Conservation (phyloP, 2,113 vertebrate genomes). For the Neomonachus schauinslandi region DNA sequence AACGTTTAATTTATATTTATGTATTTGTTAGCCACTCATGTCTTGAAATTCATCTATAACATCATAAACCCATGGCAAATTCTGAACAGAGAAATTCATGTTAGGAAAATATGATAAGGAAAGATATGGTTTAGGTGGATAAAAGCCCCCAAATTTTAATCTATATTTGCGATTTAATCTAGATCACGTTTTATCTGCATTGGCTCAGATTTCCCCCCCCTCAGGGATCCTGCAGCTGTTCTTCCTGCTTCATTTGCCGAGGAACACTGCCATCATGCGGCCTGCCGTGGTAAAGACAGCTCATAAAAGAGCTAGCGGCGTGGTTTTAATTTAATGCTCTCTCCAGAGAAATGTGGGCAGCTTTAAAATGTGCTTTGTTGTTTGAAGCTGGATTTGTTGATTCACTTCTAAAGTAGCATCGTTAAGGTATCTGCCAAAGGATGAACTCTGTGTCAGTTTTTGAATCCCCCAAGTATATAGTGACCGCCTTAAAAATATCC, state of each 20-base stretch:
- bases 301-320: neutral
- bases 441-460: neutral
- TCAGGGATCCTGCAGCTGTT: neutral
- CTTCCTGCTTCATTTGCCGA: slow-evolving; percentile 43
- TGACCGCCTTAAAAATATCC: neutral
- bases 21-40: neutral
- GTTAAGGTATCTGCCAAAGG: neutral
- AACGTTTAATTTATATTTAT: slow-evolving; percentile 21
- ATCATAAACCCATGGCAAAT: neutral
- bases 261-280: slow-evolving; percentile 76
- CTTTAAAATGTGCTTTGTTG: neutral
- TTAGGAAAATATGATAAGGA: slow-evolving; percentile 32
- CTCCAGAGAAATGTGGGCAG: neutral
- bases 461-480: neutral
- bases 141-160: neutral
- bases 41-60: slow-evolving; percentile 36
- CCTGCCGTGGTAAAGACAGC: neutral
- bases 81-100: slow-evolving; percentile 40
- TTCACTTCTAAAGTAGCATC: neutral
- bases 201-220: accelerated
- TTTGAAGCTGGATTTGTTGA: neutral
- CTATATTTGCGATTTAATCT: slow-evolving; percentile 62
- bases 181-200: slow-evolving; percentile 58
- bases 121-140: neutral
- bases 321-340: neutral